Conservation (phyloP, 2,888 invertebrate species). For the Ypsolopha sequella region DNA sequence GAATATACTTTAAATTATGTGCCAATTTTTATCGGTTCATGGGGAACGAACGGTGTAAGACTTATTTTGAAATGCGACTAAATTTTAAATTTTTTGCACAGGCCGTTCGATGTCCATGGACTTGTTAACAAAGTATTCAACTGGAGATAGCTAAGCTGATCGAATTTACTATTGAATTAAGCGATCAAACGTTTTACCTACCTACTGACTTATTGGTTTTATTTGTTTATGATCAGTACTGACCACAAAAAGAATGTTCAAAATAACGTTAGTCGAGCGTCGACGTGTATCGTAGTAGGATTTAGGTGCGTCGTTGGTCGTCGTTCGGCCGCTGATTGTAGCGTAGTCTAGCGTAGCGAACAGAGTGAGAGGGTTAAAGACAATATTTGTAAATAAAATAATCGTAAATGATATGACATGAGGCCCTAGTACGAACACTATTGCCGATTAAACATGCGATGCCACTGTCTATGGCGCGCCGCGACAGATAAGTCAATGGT, state of each 20-base stretch:
- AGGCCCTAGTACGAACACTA: constrained; percentile 21
- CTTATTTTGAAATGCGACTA: neutral
- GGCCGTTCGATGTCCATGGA: neutral
- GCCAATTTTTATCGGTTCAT: constrained; percentile 2
- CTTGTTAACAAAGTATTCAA: constrained; percentile 28
- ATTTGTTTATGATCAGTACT: constrained; percentile 45
- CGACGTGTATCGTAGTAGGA: constrained; percentile 22
- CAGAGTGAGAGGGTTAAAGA: constrained; percentile 72
- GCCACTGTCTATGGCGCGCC: neutral
- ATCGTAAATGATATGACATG: constrained; percentile 60
- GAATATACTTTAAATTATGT: constrained; percentile 3
- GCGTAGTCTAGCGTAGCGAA: constrained; percentile 64
- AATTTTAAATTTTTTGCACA: neutral
- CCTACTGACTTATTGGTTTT: constrained; percentile 39
- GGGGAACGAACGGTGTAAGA: neutral
- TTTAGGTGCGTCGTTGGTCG: neutral
- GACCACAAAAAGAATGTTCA: constrained; percentile 52
- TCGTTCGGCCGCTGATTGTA: neutral
- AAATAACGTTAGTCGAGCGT: constrained; percentile 44
- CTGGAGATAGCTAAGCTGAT: constrained; percentile 59
- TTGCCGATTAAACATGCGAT: neutral
- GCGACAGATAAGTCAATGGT: neutral
- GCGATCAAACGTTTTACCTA: constrained; percentile 56
- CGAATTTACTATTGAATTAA: constrained; percentile 70
- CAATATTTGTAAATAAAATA: constrained; percentile 72